Percentiles rank a stretch among this genome's conserved stretches.
These are phyloP conservation scores for Gadopsis marmoratus DNA, from an alignment of 2,797 vertebrate genomes.

Conservation along the genomic window DNA sequence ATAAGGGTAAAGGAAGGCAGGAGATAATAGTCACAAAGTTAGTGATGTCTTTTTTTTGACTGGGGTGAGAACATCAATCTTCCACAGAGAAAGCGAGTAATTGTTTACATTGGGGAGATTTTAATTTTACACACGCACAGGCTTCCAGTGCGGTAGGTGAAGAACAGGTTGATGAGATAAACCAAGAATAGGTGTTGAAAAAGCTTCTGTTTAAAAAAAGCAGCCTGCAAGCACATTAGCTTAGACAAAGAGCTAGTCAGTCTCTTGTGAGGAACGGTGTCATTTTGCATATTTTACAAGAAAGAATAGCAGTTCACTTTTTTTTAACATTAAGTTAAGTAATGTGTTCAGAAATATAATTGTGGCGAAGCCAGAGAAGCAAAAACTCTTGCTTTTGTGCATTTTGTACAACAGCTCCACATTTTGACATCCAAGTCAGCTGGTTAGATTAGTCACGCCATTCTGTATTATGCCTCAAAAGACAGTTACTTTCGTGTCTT, in stretches of 20 bases:
- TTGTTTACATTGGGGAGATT: neutral
- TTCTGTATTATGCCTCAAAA: neutral
- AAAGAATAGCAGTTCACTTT: neutral
- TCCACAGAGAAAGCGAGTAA: neutral
- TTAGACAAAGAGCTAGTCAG: neutral
- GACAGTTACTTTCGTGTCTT: neutral
- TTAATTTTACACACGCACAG: neutral
- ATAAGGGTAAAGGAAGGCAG: neutral
- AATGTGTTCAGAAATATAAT: neutral
- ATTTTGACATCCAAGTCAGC: constrained; percentile 6
- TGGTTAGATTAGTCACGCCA: neutral
- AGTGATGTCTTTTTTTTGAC: neutral
- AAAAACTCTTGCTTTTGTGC: neutral
- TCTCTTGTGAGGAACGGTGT: neutral
- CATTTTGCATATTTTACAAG: neutral
- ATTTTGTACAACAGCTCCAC: neutral
- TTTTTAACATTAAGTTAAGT: neutral
- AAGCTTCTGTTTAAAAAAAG: neutral
- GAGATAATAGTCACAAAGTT: neutral
- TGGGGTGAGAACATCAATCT: neutral
- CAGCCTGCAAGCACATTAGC: neutral
- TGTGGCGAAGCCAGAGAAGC: neutral
- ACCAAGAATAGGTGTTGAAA: too few relatives aligned
- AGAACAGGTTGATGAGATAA: neutral
- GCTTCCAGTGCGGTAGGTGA: neutral